A percentile compares a stretch with the other conserved stretches of the same genome.
Conservation (phyloP, 2,797 vertebrate genomes). For the Dendrocincla tyrannina region DNA sequence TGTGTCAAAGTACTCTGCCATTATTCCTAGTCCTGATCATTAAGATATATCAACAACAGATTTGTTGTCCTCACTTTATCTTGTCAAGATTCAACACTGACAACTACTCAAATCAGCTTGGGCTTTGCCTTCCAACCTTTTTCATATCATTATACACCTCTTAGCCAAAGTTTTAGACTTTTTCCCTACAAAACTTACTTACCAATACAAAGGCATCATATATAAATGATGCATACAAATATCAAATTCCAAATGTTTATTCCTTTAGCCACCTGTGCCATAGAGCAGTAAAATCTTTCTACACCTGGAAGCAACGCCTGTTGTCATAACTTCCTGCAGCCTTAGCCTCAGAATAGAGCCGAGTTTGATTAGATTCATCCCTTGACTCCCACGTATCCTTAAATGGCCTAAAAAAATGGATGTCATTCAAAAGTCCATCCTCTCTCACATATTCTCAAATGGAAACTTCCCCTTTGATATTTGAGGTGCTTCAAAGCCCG, state of each 20-base stretch:
- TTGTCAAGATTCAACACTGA: not conserved
- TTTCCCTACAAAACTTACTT: not conserved
- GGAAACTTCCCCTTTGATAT: not conserved
- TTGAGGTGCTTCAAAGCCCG: not conserved
- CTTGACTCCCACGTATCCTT: not conserved
- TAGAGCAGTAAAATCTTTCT: not conserved
- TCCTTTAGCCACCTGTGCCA: not conserved
- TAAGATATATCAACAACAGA: not conserved
- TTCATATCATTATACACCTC: not conserved
- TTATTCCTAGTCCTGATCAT: not conserved
- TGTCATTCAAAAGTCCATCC: not conserved
- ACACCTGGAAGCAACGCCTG: not conserved
- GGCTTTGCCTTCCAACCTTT: not conserved
- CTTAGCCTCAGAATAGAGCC: not conserved
- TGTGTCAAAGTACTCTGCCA: not conserved
- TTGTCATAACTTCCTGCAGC: not conserved
- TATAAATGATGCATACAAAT: not conserved
- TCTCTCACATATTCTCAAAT: not conserved
- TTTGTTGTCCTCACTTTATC: not conserved
- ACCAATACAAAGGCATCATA: not conserved
- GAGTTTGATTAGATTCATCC: not conserved
- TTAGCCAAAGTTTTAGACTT: not conserved
- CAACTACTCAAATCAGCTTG: not conserved
- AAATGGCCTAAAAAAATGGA: accelerated
- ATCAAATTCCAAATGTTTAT: not conserved